Percentiles rank a stretch among this genome's conserved stretches.
Conservation (phyloP, 2,113 vertebrate genomes). For the Boleophthalmus pectinirostris region DNA sequence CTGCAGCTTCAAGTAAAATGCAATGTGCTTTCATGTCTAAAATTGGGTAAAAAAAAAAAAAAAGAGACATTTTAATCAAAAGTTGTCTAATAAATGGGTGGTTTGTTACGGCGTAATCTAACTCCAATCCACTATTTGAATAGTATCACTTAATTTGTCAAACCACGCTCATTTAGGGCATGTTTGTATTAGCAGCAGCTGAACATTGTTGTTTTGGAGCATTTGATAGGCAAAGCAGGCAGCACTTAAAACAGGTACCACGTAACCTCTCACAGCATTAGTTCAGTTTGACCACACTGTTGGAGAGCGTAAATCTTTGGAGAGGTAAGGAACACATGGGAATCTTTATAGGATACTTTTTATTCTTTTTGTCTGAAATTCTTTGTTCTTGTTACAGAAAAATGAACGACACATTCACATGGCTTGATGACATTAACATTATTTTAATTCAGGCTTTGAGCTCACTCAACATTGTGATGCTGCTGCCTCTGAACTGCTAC, state of each 20-base stretch:
- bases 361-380: background rate
- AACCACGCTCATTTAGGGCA: background rate
- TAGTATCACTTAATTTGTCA: background rate
- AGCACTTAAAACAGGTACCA: background rate
- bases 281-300: background rate
- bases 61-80: too few relatives aligned
- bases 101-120: background rate
- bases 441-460: background rate
- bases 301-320: background rate
- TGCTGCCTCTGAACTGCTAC: background rate
- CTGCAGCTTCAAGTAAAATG: too few relatives aligned
- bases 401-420: background rate
- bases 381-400: background rate
- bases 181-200: background rate
- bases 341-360: background rate
- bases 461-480: background rate
- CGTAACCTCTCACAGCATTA: background rate
- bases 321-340: background rate
- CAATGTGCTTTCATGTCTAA: too few relatives aligned
- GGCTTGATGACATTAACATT: background rate
- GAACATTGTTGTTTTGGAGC: background rate
- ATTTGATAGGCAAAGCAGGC: background rate
- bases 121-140: background rate
- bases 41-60: too few relatives aligned
- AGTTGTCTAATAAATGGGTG: too few relatives aligned